phyloP scores from a whole-genome alignment of 1,140 invertebrate species.

The Aphaenogaster ashmeadi region DNA sequence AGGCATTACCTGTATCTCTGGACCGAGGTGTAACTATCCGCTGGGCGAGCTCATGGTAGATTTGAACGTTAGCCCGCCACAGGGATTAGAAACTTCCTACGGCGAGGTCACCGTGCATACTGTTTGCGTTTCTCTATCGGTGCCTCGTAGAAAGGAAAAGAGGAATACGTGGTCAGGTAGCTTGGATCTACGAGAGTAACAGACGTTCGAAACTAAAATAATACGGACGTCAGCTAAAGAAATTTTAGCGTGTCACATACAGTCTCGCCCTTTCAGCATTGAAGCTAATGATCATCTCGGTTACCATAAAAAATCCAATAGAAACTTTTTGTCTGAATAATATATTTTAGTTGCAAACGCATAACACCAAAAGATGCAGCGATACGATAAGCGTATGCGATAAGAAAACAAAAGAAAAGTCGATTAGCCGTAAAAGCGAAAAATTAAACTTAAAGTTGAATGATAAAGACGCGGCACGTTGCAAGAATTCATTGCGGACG shows the following conservation, averaged over 20 bases:
- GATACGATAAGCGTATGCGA: not conserved
- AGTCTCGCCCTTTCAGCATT: not conserved
- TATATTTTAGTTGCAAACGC: not conserved
- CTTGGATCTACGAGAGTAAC: slow-evolving; percentile 39
- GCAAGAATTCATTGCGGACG: slow-evolving; percentile 75
- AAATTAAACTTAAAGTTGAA: slow-evolving; percentile 7
- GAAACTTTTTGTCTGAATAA: not conserved
- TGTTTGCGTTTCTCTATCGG: slow-evolving; percentile 75
- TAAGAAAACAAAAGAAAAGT: not conserved
- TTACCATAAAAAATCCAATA: not conserved
- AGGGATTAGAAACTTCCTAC: slow-evolving; percentile 85
- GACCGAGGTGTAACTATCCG: slow-evolving; percentile 79
- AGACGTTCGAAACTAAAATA: slow-evolving; percentile 48
- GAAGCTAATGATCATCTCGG: not conserved
- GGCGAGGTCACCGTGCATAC: slow-evolving; percentile 73
- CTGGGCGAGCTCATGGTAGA: slow-evolving; percentile 76
- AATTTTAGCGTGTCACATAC: slow-evolving; percentile 8
- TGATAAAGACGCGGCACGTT: slow-evolving; percentile 62
- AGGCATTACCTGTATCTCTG: slow-evolving; percentile 82
- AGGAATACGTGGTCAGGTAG: slow-evolving; percentile 67
- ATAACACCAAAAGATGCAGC: not conserved
- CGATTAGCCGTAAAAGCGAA: not conserved
- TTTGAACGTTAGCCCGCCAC: slow-evolving; percentile 85
- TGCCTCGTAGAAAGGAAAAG: slow-evolving; percentile 75
- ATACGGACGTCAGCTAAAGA: slow-evolving; percentile 41